Evolutionary conservation across 2,888 invertebrate species (phyloP), one percentile per base, ranked within the genome.

Genomic region (Yponomeuta evonymella): DNA sequence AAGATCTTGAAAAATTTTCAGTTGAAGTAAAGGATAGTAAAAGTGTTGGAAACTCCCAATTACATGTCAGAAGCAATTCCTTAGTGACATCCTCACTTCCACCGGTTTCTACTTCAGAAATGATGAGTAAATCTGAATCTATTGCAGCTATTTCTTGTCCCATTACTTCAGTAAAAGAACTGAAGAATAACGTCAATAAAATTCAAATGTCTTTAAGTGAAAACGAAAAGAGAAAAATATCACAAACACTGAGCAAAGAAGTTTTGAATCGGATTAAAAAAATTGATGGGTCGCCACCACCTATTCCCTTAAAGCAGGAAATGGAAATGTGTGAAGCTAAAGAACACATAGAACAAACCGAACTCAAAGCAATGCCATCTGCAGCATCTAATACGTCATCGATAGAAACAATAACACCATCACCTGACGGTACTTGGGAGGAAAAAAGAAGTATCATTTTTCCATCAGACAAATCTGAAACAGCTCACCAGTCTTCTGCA

Each of bases 171-270:
- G 89, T 88, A 48, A 92, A 92, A 76, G 92, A 92, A 73, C 75
- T 89, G 70, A 92, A 91, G 81, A 90, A 90, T 77, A 89, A 90
- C 75, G 87, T 87, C 0, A 90, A 92, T 73, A 88, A 91, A 85
- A 89, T 91, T 73, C 91, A 91, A 82, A 91, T 91, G 90, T 79
- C 84, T 70, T 81, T 92, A 0, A 94, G 94, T 65, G 96, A 96
- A 87, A 92, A 90, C 51, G 96, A 96, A 77, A 97, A 96, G 79
- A 94, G 94, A 78, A 93, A 94, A 75, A 89, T 96, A 70, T 96
- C 96, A 0, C 94, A 95, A 84, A 94, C 94, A 2, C 87, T 97
- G 6, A 95, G 96, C 75, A 94, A 94, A 79, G 96, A 97, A 85
- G 93, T 96, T 43, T 86, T 96, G 74, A 94, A 94, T 75, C 94